Evolutionary conservation across 2,888 invertebrate species (phyloP).

Genomic region (Bombylius discolor): DNA sequence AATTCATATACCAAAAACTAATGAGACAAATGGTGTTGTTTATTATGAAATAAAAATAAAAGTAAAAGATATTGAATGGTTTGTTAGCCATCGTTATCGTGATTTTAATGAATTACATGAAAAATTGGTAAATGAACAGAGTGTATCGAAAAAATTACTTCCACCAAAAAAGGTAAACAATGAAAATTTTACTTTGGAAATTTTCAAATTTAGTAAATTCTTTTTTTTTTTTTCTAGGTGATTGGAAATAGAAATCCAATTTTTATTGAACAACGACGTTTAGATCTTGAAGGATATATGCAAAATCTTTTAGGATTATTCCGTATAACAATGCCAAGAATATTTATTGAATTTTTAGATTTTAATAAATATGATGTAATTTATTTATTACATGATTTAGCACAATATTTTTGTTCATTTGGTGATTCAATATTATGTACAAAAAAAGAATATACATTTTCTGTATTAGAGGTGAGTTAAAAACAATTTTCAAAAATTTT

Average conservation of each 20-base stretch:
- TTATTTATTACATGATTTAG: constrained; percentile 71
- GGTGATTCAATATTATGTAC: constrained; percentile 53
- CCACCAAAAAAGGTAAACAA: constrained; percentile 69
- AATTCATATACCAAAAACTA: constrained; percentile 51
- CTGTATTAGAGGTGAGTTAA: constrained; percentile 57
- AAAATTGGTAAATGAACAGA: constrained; percentile 64
- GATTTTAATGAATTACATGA: constrained; percentile 84
- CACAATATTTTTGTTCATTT: constrained; percentile 61
- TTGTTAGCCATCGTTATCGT: constrained; percentile 68
- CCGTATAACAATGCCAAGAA: constrained; percentile 64
- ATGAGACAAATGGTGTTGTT: constrained; percentile 52
- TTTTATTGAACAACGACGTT: constrained; percentile 73
- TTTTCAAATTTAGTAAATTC: background rate
- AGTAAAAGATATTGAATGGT: constrained; percentile 66
- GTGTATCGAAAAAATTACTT: constrained; percentile 68
- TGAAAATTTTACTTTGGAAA: too few species aligned
- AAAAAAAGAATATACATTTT: constrained; percentile 51
- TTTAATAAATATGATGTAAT: constrained; percentile 83
- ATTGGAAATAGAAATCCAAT: constrained; percentile 79
- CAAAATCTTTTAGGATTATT: constrained; percentile 61
- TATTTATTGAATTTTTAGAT: constrained; percentile 72
- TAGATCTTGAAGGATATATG: constrained; percentile 69
- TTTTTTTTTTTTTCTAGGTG: constrained; percentile 30
- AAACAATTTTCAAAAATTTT: background rate
- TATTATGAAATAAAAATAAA: constrained; percentile 55